Base-by-base conservation (phyloP, 2,888 invertebrate genomes). In the Chorisops tibialis region DNA sequence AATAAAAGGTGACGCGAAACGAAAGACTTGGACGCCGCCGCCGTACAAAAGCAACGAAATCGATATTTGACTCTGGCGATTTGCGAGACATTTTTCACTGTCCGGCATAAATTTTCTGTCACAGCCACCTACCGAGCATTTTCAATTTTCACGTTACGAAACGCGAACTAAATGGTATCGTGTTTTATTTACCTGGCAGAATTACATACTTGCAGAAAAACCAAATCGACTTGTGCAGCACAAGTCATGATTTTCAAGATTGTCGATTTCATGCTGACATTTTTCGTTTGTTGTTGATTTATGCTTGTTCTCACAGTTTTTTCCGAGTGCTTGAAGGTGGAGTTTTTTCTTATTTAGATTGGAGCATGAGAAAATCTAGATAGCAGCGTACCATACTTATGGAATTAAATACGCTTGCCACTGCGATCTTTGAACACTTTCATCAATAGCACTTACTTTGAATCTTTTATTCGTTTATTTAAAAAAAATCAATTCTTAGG, bases 1-100 rank as follows among this genome's bases (percentile, higher is more conserved):
- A 54, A 54, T 21, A 39, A 54, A 54, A 54, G 52, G 52, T 54
- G 52, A 39, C 52, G 21, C 39, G 52, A 54, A 54, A 47, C 22
- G 52, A 41, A 54, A 54, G 38, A 41, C 41, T 54, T 54, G 39
- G 41, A 54, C 52, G 52, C 39, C 19, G 16, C 19, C 12, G 37
- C 38, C 19, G 39, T 12, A 24, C 21, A 41, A 39, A 39, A 54
- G 41, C 41, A 22, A 21, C 41, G 52, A 19, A 54, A 39, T 39
- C 52, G 22, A 35, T 54, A 39, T 41, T 54, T 54, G 39, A 39
- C n/a, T n/a, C 39, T 21, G 24, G 41, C 52, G 41, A 54, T 21
- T 41, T 7, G 16, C 4, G 22, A n/a, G 22, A 54, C 52, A 54
- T 54, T 54, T 39, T 54, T 37, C 39, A 22, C 52, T 54, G 52